These are phyloP conservation scores for Drosophila chauvacae DNA, from an alignment of 1,140 invertebrate genomes.

Conservation along the genomic window DNA sequence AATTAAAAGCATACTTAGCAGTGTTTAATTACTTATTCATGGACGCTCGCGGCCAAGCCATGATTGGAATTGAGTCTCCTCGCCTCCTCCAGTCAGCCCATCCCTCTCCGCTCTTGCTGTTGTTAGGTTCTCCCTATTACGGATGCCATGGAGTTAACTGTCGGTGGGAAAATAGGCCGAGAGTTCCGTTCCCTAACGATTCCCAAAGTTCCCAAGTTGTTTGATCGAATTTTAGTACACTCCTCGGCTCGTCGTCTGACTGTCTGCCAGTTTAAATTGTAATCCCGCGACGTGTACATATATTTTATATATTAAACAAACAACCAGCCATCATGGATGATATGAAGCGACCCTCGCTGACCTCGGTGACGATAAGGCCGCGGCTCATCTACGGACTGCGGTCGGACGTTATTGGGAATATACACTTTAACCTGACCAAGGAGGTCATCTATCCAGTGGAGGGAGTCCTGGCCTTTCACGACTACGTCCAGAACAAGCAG, in stretches of 20 bases:
- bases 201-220: constrained; percentile 49
- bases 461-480: constrained; percentile 87
- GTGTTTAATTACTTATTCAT: constrained; percentile 77
- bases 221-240: constrained; percentile 71
- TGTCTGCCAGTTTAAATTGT: constrained; percentile 41
- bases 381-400: constrained; percentile 87
- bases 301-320: constrained; percentile 48
- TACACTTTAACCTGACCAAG: constrained; percentile 86
- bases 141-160: constrained; percentile 75
- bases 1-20: constrained; percentile 75
- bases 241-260: constrained; percentile 11
- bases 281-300: constrained; percentile 13
- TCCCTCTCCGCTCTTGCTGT: constrained; percentile 19
- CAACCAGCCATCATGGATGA: constrained; percentile 51
- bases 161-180: constrained; percentile 41
- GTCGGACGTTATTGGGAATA: constrained; percentile 86
- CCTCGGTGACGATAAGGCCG: constrained; percentile 84
- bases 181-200: constrained; percentile 37
- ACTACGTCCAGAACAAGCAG: constrained; percentile 85
- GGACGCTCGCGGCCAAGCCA: constrained; percentile 35
- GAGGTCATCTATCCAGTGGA: constrained; percentile 89
- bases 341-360: constrained; percentile 24
- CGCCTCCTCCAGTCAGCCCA: neutral
- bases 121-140: constrained; percentile 20
- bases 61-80: constrained; percentile 26